These are phyloP conservation scores for Drosophila truncata DNA, from an alignment of 1,140 invertebrate species.

Conservation along the genomic window DNA sequence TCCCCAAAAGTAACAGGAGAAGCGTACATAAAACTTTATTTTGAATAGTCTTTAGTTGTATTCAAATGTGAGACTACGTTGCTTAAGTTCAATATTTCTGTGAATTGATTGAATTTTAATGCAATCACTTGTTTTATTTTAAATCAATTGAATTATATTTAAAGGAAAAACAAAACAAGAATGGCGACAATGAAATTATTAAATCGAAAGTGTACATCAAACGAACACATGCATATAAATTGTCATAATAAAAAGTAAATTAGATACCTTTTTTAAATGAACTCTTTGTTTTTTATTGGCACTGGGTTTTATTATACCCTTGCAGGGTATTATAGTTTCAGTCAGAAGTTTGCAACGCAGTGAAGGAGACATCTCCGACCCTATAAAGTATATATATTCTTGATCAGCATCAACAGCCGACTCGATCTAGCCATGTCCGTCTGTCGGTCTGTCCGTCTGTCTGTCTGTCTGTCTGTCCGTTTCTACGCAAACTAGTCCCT, in stretches of 20 bases:
- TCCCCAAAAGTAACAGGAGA: constrained; percentile 3
- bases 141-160: constrained; percentile 60
- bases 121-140: constrained; percentile 65
- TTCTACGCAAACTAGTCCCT: too few relatives aligned
- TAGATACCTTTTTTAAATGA: constrained; percentile 75
- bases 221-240: constrained; percentile 69
- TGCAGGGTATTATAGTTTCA: too few relatives aligned
- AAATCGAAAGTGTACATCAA: constrained; percentile 60
- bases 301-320: too few relatives aligned
- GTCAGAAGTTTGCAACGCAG: too few relatives aligned
- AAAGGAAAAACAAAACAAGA: constrained; percentile 26
- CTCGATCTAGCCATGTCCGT: too few relatives aligned
- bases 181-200: constrained; percentile 60
- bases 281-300: constrained; percentile 11
- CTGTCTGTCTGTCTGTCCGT: too few relatives aligned
- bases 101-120: constrained; percentile 72
- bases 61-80: constrained; percentile 75
- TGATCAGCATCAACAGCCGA: too few relatives aligned
- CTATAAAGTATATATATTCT: too few relatives aligned
- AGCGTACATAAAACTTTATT: constrained; percentile 55
- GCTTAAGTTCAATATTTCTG: constrained; percentile 78
- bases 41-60: constrained; percentile 73
- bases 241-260: constrained; percentile 78
- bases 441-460: too few relatives aligned
- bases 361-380: too few relatives aligned